Percentiles rank a stretch among this genome's conserved stretches.
Conservation (phyloP, 2,113 vertebrate species). For the Chionodraco myersi region DNA sequence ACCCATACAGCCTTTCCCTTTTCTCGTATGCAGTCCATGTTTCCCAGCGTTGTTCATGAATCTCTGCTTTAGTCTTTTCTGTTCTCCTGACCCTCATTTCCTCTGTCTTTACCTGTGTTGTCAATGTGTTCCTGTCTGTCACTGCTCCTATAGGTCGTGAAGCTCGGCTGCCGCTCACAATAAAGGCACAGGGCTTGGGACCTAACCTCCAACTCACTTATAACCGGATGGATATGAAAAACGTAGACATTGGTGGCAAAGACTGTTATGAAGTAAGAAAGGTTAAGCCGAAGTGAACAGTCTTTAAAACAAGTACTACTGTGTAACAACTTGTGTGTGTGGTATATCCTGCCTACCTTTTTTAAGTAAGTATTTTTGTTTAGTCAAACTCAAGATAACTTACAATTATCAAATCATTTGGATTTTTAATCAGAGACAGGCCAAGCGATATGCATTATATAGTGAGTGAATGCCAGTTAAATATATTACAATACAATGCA, state of each 20-base stretch:
- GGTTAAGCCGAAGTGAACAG: background rate
- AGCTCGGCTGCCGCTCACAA: conserved; percentile 83
- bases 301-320: too few species aligned
- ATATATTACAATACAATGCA: background rate
- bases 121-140: background rate
- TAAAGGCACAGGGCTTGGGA: conserved; percentile 87
- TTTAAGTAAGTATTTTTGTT: background rate
- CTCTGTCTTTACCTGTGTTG: conserved; percentile 13
- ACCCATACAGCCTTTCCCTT: too few species aligned
- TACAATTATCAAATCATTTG: background rate
- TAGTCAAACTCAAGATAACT: background rate
- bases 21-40: too few species aligned
- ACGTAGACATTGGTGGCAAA: conserved; percentile 81
- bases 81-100: background rate
- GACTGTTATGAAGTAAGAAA: conserved; percentile 85
- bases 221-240: conserved; percentile 82
- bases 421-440: background rate
- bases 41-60: too few species aligned
- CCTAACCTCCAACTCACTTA: conserved; percentile 85
- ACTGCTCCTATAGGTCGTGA: conserved; percentile 82
- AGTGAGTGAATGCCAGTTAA: background rate
- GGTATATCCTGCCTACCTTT: background rate
- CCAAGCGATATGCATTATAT: background rate
- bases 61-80: too few species aligned
- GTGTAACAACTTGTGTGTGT: background rate